Evolutionary conservation across 1,140 invertebrate species (phyloP).

Genomic region (Aphaenogaster rudis): DNA sequence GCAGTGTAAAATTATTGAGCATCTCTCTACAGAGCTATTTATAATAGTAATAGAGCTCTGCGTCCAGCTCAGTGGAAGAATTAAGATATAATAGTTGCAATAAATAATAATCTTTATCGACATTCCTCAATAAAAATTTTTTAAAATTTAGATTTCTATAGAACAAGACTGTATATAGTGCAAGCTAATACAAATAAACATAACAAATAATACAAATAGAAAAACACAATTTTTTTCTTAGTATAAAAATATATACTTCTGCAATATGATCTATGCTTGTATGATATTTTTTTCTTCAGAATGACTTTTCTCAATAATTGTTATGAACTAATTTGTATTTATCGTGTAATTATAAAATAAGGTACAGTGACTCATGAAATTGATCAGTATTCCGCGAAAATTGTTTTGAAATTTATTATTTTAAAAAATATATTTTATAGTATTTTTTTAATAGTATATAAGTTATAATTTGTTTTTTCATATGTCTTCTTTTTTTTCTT

Average conservation of each 20-base stretch:
- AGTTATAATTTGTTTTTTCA: constrained; percentile 1
- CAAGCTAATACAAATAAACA: not conserved
- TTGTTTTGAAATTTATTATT: not conserved
- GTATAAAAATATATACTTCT: not conserved
- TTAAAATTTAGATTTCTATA: not conserved
- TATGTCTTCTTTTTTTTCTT: not conserved
- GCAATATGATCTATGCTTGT: not conserved
- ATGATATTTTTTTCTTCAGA: not conserved
- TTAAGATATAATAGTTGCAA: not conserved
- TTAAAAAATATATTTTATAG: not conserved
- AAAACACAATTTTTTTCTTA: not conserved
- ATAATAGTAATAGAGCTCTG: too few species aligned
- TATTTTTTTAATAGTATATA: not conserved
- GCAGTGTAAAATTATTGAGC: too few species aligned
- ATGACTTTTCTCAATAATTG: not conserved
- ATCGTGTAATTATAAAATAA: not conserved
- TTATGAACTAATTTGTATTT: not conserved
- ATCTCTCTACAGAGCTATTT: too few species aligned
- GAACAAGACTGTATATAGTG: not conserved
- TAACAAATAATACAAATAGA: not conserved
- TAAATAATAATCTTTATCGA: not conserved
- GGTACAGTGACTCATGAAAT: not conserved
- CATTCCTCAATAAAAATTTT: not conserved
- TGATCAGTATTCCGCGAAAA: not conserved
- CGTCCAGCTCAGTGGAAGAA: too few species aligned